Evolutionary conservation across 2,113 vertebrate species (phyloP).

Genomic region (Pelecanoides urinatrix): DNA sequence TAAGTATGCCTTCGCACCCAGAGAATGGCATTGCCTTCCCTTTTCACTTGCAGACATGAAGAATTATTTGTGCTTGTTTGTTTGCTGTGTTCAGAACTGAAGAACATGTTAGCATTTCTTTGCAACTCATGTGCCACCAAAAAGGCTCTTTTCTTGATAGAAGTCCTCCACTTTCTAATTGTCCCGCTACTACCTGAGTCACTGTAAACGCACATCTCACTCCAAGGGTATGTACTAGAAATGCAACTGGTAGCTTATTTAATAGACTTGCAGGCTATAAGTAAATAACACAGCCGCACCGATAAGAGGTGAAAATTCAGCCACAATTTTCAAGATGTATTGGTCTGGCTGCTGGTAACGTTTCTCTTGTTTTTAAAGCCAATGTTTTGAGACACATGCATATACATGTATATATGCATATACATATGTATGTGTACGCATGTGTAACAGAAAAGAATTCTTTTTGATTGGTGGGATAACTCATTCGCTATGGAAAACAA

Average conservation of each 20-base stretch:
- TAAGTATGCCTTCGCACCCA: background rate
- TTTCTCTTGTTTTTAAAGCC: background rate
- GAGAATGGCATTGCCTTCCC: background rate
- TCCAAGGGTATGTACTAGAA: background rate
- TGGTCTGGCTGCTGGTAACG: background rate
- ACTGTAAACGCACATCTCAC: background rate
- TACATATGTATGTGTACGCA: background rate
- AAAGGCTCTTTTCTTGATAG: background rate
- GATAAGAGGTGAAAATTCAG: background rate
- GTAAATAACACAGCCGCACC: background rate
- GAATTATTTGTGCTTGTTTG: background rate
- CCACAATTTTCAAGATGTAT: background rate
- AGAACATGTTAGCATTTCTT: background rate
- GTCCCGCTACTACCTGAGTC: background rate
- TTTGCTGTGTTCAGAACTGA: constrained; percentile 20
- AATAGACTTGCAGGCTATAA: background rate
- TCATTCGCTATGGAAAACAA: background rate
- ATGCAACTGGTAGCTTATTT: background rate
- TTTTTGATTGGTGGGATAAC: background rate
- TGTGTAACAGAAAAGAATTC: background rate
- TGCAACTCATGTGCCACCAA: background rate
- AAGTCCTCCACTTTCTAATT: constrained; percentile 1
- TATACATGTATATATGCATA: no score
- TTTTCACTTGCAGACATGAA: background rate
- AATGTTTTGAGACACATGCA: background rate